Evolutionary conservation across 2,113 vertebrate genomes (phyloP).

Genomic region (Xenopus tropicalis): DNA sequence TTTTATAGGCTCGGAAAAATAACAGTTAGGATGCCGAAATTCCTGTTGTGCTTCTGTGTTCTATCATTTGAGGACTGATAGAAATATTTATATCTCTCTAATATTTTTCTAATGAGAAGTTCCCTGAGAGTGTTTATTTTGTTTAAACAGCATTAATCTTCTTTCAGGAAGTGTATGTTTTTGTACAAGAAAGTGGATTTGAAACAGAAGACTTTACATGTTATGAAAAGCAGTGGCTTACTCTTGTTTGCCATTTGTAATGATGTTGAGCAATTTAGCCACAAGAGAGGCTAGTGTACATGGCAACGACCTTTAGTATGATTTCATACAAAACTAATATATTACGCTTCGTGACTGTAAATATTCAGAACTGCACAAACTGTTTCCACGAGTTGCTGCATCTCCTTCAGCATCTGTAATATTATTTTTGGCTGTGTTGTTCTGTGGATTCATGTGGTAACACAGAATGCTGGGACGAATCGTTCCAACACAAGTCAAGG

Average conservation of each 20-base stretch:
- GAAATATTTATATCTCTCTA: background rate
- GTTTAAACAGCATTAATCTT: conserved; percentile 3
- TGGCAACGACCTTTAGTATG: background rate
- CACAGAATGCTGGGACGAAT: too few relatives aligned
- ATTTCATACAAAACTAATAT: background rate
- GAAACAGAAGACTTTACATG: background rate
- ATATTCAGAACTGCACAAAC: background rate
- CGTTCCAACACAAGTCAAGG: too few relatives aligned
- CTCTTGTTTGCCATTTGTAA: conserved; percentile 6
- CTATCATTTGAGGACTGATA: background rate
- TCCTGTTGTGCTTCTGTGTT: background rate
- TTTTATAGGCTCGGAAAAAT: too few relatives aligned
- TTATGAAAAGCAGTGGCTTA: background rate
- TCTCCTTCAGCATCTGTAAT: background rate
- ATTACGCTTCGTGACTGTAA: background rate
- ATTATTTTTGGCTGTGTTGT: too few relatives aligned
- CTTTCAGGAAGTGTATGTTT: conserved; percentile 10
- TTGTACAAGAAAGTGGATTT: conserved; percentile 2
- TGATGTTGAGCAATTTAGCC: background rate
- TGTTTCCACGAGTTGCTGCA: background rate
- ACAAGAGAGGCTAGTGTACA: background rate
- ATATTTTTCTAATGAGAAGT: background rate
- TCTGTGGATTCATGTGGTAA: too few relatives aligned
- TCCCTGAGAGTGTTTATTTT: background rate
- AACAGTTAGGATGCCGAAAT: too few relatives aligned